Base-by-base conservation (phyloP, 2,797 vertebrate species). In the Schizopygopsis malacanthus region DNA sequence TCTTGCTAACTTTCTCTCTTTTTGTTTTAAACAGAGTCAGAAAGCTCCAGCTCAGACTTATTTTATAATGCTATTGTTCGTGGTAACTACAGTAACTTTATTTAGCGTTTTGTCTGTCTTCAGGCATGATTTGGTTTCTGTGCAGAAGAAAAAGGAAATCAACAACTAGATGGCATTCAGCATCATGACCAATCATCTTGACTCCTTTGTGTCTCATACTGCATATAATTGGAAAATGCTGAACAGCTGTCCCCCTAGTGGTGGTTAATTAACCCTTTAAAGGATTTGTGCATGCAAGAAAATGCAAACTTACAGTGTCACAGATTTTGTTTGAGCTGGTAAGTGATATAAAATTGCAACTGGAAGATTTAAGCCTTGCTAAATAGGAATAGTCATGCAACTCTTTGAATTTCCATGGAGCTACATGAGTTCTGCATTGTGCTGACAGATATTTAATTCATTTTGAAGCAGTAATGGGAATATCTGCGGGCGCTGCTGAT, bases 131-230 rank as follows among this genome's bases (percentile, higher is more conserved):
- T 85, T 78, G 70, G 65, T 78, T 77, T 84, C n/a, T 33, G 39
- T 25, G 50, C 65, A 37, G 65, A 69, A 85, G 41, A 61, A 37
- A 56, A 85, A 63, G 20, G 13, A 72, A 61, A 63, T 59, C 52
- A 78, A 50, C 73, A 77, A 76, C 50, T 80, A 67, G 39, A 79
- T 67, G 56, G 47, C 37, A 59, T 33, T 83, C 22, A 76, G 71
- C 73, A 86, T 61, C 65, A 39, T 45, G 73, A 78, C 75, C 83
- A 70, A 84, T 84, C 63, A 54, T 20, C 13, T 61, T 47, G 63
- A 85, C 76, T 79, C 41, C 52, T 79, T 61, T 85, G 77, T 71
- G 76, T 79, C 67, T 79, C 39, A 79, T 79, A 61, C 39, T 63
- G 77, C 28, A 85, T 61, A 80, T 72, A 71, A 79, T 85, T 43